Evolutionary conservation across 2,797 vertebrate genomes (phyloP).

Genomic region (Ateles fusciceps): DNA sequence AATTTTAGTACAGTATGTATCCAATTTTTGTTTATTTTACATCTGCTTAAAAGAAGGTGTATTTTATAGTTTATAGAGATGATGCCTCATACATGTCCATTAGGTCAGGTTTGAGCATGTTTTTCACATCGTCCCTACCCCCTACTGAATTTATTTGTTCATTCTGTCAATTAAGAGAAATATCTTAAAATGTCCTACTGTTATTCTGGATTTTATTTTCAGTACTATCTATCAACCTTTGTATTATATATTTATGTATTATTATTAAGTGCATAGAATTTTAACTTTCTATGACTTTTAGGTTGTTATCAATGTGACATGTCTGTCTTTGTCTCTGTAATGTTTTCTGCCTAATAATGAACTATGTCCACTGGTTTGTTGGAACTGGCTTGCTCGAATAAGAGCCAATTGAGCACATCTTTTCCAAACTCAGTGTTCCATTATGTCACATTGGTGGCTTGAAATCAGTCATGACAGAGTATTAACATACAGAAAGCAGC

Average conservation of each 20-base stretch:
- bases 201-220: background rate
- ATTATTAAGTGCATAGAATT: background rate
- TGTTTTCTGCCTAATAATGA: background rate
- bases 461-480: background rate
- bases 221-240: background rate
- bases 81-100: background rate
- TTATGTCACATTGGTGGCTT: background rate
- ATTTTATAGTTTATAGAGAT: background rate
- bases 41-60: background rate
- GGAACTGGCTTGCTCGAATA: background rate
- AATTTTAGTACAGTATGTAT: background rate
- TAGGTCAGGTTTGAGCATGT: background rate
- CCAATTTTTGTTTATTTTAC: background rate
- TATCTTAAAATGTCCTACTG: background rate
- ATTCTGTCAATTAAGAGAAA: background rate
- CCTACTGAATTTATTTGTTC: background rate
- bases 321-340: background rate
- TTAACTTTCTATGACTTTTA: background rate
- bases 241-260: background rate
- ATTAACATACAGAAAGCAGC: background rate
- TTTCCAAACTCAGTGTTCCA: background rate
- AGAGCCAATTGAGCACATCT: no score
- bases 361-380: background rate
- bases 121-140: background rate
- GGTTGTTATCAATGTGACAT: background rate